Evolutionary conservation across 2,888 invertebrate species (phyloP), one percentile per base, ranked within the genome.

Genomic region (Athalia rosae): DNA sequence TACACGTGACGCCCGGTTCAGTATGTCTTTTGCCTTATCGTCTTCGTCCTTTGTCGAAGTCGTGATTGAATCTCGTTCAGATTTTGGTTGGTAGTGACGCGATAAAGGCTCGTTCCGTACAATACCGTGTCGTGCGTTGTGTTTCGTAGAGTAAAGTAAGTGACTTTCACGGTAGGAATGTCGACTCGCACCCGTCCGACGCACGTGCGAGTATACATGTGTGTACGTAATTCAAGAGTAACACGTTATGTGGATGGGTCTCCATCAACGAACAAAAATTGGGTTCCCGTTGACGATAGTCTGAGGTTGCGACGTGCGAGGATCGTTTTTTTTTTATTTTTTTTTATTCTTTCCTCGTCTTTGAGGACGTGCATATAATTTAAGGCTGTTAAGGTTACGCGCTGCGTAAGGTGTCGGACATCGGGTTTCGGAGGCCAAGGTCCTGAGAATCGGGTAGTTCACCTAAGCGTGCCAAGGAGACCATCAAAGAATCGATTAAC

Each of bases 131-230:
- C 8, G 53, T 53, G 43, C 71, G 71, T 71, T 43, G 43, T 43
- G 43, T 71, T 71, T 56, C 9, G 81, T 71, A 81, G 79, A 76
- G 81, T 78, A 71, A 77, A 81, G 80, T 79, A 79, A 79, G 80
- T 81, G 80, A 86, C 87, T 87, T 87, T 87, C 87, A 84, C 85
- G 81, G 76, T 79, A 83, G 82, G 87, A 87, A 87, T 87, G 85
- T 80, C 74, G 73, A 64, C 41, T 13, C 9, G 56, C 71, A 43
- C 71, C 56, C 56, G 71, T 13, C 11, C 71, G 71, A 28, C 50
- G 13, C 58, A 56, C 71, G 71, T 45, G 45, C 58, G 45, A 28
- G 15, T 62, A 43, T 4, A 62, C 62, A 43, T n/a, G 62, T 62
- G 41, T n/a, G 4, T 62, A 62, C 43, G 5, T 41, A 7, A 15